phyloP scores from a whole-genome alignment of 2,113 vertebrate genomes.

The Malurus cyaneus region DNA sequence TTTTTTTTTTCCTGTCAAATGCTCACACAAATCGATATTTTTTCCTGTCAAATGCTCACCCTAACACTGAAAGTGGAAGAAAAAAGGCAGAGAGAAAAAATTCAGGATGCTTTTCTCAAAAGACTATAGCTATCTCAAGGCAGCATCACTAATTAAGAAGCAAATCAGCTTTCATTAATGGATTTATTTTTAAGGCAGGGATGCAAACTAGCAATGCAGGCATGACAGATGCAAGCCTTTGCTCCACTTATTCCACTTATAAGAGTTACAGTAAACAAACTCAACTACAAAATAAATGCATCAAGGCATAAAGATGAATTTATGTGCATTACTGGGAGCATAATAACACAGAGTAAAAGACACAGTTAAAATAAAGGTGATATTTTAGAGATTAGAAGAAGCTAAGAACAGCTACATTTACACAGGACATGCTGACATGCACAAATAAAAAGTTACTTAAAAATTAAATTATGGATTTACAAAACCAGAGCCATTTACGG shows the following conservation, averaged over 20 bases:
- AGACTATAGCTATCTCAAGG: neutral
- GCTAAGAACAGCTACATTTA: neutral
- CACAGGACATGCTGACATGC: neutral
- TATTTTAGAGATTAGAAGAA: neutral
- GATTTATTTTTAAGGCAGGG: neutral
- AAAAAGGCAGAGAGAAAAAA: neutral
- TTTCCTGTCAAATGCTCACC: neutral
- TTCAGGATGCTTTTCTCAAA: neutral
- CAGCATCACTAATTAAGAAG: neutral
- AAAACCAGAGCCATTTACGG: neutral
- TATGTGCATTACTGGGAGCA: neutral
- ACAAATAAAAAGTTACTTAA: neutral
- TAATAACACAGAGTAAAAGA: neutral
- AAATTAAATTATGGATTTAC: neutral
- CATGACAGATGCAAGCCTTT: neutral
- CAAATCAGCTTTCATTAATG: neutral
- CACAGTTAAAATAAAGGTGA: neutral
- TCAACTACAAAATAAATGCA: neutral
- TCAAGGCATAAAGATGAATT: neutral
- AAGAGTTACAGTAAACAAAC: neutral
- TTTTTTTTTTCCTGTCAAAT: neutral
- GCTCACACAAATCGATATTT: neutral
- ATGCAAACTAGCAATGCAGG: neutral
- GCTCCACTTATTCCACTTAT: neutral
- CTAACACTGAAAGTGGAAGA: neutral